Percentiles rank a stretch among this genome's conserved stretches.
Conservation (phyloP, 2,888 invertebrate genomes). For the Argyra leucocephala region DNA sequence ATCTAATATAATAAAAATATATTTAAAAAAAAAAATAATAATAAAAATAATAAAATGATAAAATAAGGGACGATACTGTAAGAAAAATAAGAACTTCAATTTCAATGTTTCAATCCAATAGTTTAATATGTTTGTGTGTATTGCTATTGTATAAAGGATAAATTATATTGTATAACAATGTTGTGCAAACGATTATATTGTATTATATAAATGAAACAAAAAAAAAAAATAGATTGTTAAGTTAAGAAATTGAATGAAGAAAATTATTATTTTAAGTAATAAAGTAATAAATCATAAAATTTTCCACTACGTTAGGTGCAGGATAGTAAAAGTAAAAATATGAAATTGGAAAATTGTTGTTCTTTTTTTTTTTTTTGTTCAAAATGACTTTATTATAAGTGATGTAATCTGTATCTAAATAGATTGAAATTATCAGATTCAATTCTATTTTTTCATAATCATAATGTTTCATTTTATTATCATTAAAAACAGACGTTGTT, state of each 20-base stretch:
- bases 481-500: background rate
- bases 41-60: background rate
- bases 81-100: background rate
- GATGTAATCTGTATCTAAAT: background rate
- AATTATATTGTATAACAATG: background rate
- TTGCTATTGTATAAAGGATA: background rate
- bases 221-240: background rate
- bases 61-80: background rate
- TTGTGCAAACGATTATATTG: background rate
- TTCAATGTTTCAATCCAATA: too few relatives aligned
- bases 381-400: background rate
- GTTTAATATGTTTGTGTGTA: too few relatives aligned
- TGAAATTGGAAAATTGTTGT: background rate
- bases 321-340: background rate
- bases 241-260: background rate
- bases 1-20: background rate
- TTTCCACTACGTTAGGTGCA: background rate
- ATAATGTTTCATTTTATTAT: background rate
- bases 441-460: background rate
- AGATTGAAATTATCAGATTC: background rate
- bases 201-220: too few relatives aligned
- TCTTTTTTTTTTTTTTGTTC: background rate
- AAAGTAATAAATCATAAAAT: conserved; percentile 6
- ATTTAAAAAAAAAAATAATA: background rate
- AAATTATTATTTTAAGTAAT: conserved; percentile 1